Base-by-base conservation (phyloP, 37 sponge, comb jelly and placozoan genomes). In the Spongia lamella region DNA sequence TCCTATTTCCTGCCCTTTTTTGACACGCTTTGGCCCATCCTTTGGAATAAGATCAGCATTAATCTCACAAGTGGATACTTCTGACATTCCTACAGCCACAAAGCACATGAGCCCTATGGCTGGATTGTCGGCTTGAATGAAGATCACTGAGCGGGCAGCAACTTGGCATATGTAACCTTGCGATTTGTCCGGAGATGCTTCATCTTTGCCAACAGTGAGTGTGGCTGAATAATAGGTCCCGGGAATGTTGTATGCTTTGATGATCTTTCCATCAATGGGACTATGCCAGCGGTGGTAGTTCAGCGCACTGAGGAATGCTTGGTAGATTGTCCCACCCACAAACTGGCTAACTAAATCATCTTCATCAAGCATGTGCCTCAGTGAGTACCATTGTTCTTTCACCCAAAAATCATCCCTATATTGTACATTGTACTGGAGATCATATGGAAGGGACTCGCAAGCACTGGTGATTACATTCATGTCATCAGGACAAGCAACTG, bases 271-370 rank as follows among this genome's bases (percentile, higher is more conserved):
- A 27, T 73, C 50, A 17, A 82, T 74, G n/a, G 83, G 83, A 58
- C 83, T 82, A 47, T 82, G 83, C 83, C 83, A 82, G 24, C 75
- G 83, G 35, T 82, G 83, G 47, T 82, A 82, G 47, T 55, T 72
- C 47, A 82, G 49, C 15, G 83, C 83, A 34, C 75, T 82, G 67
- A 82, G 83, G 33, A 73, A 73, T 1, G 83, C 83, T 37, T 82
- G 83, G 68, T 82, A 82, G 11, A 82, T 58, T 2, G 83, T 82
- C 1, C 83, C 83, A 7, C 83, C 83, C 14, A 65, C 83, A 35
- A 82, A 82, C 22, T 56, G 67, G 17, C 17, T 17, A 1, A 50
- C 43, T 17, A 25, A 24, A 30, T 37, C 39, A 35, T 82, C 83
- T 27, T 39, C 26, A 0, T 22, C 47, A 26, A 79, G 69, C 77